Evolutionary conservation across 2,113 vertebrate genomes (phyloP).

Genomic region (Hyperoodon ampullatus): DNA sequence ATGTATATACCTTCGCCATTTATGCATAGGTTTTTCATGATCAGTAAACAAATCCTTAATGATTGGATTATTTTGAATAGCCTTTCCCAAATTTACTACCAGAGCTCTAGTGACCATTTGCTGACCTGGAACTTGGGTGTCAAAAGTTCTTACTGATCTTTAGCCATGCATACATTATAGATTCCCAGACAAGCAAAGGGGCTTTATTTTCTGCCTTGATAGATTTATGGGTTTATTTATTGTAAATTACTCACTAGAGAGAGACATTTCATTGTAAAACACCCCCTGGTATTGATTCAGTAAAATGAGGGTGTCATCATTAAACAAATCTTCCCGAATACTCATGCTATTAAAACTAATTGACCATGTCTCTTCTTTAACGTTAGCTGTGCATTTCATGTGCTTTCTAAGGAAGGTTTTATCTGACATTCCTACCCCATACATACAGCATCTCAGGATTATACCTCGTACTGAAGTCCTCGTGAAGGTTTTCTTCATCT

Average conservation of each 20-base stretch:
- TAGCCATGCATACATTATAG: constrained; percentile 88
- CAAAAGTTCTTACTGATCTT: constrained; percentile 87
- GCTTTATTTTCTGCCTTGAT: constrained; percentile 85
- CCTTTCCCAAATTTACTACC: constrained; percentile 83
- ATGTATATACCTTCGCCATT: not conserved
- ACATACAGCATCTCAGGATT: not conserved
- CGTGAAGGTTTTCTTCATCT: not conserved
- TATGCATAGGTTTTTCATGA: constrained; percentile 52
- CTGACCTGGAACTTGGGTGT: constrained; percentile 89
- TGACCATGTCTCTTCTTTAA: constrained; percentile 66
- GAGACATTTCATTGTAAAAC: constrained; percentile 87
- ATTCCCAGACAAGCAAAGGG: constrained; percentile 83
- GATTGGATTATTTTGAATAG: constrained; percentile 78
- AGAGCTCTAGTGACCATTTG: constrained; percentile 83
- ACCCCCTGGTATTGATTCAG: constrained; percentile 78
- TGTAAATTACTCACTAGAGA: constrained; percentile 86
- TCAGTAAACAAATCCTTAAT: constrained; percentile 74
- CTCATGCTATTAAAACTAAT: constrained; percentile 77
- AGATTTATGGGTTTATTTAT: constrained; percentile 89
- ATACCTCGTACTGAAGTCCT: not conserved
- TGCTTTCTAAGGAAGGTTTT: not conserved
- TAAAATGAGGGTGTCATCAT: constrained; percentile 81
- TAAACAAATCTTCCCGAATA: constrained; percentile 77
- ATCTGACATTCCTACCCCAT: not conserved
- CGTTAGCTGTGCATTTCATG: not conserved